These are phyloP conservation scores for Siphlonurus alternatus DNA, from an alignment of 2,888 invertebrate species.

Conservation along the genomic window DNA sequence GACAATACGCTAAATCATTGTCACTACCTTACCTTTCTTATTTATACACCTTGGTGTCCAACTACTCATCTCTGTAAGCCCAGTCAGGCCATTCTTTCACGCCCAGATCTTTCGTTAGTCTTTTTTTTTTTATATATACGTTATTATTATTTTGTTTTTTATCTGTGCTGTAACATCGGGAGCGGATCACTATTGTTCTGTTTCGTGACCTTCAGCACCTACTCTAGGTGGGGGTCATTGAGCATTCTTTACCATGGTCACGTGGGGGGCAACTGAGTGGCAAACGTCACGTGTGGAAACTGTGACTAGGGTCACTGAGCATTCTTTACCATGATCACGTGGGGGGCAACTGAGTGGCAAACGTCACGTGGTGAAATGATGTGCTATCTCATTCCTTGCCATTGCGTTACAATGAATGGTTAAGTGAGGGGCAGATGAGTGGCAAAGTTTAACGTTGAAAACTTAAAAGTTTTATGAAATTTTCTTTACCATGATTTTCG, in stretches of 20 bases:
- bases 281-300: no score
- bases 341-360: background rate
- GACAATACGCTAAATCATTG: no score
- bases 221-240: background rate
- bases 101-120: background rate
- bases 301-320: background rate
- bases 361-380: no score
- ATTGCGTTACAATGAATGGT: background rate
- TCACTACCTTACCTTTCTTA: background rate
- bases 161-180: background rate
- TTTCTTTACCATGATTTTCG: no score
- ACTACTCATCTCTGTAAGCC: no score
- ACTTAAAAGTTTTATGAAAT: no score
- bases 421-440: background rate
- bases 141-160: background rate
- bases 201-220: background rate
- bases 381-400: no score
- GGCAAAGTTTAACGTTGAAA: no score
- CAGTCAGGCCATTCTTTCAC: background rate
- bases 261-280: background rate
- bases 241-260: background rate
- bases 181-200: background rate
- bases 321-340: background rate
- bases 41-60: background rate
- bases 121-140: background rate